Evolutionary conservation across 2,113 vertebrate genomes (phyloP), one percentile per base, ranked within the genome.

Genomic region (Prunella himalayana): DNA sequence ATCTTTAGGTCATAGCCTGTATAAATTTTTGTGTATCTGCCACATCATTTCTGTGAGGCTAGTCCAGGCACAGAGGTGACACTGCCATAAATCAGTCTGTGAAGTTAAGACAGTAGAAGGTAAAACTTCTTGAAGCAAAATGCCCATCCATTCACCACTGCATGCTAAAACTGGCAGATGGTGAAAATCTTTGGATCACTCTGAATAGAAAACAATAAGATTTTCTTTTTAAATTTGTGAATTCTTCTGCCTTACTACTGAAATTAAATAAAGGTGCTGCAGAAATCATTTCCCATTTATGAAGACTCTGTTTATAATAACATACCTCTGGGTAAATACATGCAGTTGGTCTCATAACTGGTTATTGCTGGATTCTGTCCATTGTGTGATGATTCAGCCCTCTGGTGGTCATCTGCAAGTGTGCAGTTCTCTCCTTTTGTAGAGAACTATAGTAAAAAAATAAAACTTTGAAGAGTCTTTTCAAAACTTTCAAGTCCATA

Each of bases 321-420:
- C 19, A 28, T 15, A 28, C 10, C 9, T 86, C 33, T 60, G 44
- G 56, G 76, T 47, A 60, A 72, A 79, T 39, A 30, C 5, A 13
- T 1, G 2, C 15, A n/a, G 28, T 53, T 57, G 33, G 27, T 49
- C 54, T 49, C 31, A 0, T 22, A 50, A 42, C 9, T 27, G 23
- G 8, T 61, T 72, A 23, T 37, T 84, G 73, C 49, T 72, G 37
- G 47, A 14, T 50, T 84, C 73, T 57, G 11, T 78, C 70, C 50
- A 0, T 22, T 35, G 4, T 92, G 66, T 77, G 37, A 63, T 13
- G 4, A 47, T 61, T 90, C 73, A 77, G 96, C 91, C 94, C 94
- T 92, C 94, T 96, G 70, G 93, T 96, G 91, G 94, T 54, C 45
- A 16, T 57, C 42, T 85, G 41, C 39, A 57, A 33, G 59, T 13